Evolutionary conservation across 2,888 invertebrate genomes (phyloP), one percentile per base, ranked within the genome.

Genomic region (Meloe dianella): DNA sequence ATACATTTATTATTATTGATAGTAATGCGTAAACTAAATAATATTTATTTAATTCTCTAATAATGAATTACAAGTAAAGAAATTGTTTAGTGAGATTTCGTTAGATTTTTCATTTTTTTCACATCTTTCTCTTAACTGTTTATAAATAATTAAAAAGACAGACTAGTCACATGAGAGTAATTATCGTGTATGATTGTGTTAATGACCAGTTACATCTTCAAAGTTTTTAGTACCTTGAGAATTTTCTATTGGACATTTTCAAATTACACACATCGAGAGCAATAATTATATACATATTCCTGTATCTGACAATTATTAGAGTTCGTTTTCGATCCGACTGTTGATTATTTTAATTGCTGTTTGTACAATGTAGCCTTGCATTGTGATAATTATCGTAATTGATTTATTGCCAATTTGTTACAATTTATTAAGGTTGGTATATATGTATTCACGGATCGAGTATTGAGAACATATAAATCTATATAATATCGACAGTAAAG

Each of bases 351-450:
- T 83, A 83, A 84, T 83, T 83, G 82, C 81, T 79, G 76, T 81
- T 82, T 79, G 81, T 83, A 78, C 80, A 77, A 79, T 79, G 80
- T 80, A 82, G 81, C 82, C 82, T 83, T 83, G 82, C 77, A 78
- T 79, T 81, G 83, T 81, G 83, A 83, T 83, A 84, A 83, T 83
- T 81, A 82, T 83, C 82, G 79, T 83, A 82, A 83, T 83, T 84
- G 83, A 83, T 84, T 84, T 83, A 83, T 82, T 80, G 79, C 81
- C 82, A 82, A 82, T 82, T 83, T 81, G 81, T 78, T 78, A 78
- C 78, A 79, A 80, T 81, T 81, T 81, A 81, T 81, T 81, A 77
- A 77, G 78, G 73, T 76, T 71, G 71, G 47, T 47, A 20, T 47
- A 47, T 69, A 75, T 74, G 72, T 77, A 75, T 75, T 80, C 77